Evolutionary conservation across 2,797 vertebrate genomes (phyloP).

Genomic region (Helostoma temminkii): DNA sequence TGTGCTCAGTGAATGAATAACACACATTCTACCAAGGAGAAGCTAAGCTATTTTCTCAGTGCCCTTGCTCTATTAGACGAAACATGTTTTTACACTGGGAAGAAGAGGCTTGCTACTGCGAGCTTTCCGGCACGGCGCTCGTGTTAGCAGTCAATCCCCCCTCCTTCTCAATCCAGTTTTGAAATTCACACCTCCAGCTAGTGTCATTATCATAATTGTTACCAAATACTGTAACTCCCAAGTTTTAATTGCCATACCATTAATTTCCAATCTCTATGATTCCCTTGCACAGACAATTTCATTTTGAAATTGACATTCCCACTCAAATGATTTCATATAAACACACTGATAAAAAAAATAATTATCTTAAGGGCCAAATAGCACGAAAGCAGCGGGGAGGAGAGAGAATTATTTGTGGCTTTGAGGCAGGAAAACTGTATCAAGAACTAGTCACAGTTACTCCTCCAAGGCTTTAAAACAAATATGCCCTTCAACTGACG

Average conservation of each 20-base stretch:
- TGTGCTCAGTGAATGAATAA: slow-evolving; percentile 67
- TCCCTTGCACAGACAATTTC: slow-evolving; percentile 78
- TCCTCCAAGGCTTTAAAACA: slow-evolving; percentile 75
- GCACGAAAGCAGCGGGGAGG: slow-evolving; percentile 32
- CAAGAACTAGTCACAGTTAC: slow-evolving; percentile 59
- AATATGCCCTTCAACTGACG: slow-evolving; percentile 77
- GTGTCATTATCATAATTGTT: slow-evolving; percentile 83
- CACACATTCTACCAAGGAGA: slow-evolving; percentile 51
- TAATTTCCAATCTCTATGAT: slow-evolving; percentile 82
- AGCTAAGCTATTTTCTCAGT: slow-evolving; percentile 52
- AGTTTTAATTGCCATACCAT: slow-evolving; percentile 84
- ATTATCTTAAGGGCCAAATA: slow-evolving; percentile 75
- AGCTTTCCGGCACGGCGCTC: slow-evolving; percentile 53
- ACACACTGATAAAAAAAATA: slow-evolving; percentile 81
- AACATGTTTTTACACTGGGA: slow-evolving; percentile 28
- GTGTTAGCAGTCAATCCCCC: slow-evolving; percentile 53
- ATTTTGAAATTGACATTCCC: slow-evolving; percentile 79
- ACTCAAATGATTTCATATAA: slow-evolving; percentile 81
- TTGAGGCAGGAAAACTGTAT: slow-evolving; percentile 65
- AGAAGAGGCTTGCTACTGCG: slow-evolving; percentile 28
- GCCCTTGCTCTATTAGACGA: slow-evolving; percentile 62
- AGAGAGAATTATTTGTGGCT: slow-evolving; percentile 69
- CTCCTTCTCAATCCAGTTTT: slow-evolving; percentile 40
- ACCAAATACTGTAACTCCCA: slow-evolving; percentile 81
- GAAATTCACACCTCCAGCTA: slow-evolving; percentile 84